Percentiles rank a stretch among this genome's conserved stretches.
Conservation (phyloP, 2,797 vertebrate species). For the Echiichthys vipera region DNA sequence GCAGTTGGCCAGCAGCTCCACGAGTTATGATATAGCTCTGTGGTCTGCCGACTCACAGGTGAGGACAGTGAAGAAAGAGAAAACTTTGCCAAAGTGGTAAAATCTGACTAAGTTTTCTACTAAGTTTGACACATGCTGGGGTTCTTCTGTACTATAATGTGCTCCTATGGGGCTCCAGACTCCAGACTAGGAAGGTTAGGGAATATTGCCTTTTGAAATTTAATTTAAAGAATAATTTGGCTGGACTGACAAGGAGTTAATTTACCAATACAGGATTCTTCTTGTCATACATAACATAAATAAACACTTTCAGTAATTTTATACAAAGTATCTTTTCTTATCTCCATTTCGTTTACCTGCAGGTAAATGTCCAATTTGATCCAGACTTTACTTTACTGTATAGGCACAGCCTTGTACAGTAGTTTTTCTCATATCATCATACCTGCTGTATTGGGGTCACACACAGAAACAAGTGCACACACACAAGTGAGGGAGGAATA, state of each 20-base stretch:
- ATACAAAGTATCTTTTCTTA: not conserved
- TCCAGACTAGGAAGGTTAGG: not conserved
- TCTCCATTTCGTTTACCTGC: not conserved
- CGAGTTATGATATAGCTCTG: slow-evolving; percentile 47
- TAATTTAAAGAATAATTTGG: slow-evolving; percentile 11
- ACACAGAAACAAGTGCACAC: not conserved
- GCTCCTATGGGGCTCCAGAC: not conserved
- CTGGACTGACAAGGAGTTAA: not conserved
- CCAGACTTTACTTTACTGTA: not conserved
- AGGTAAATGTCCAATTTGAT: not conserved
- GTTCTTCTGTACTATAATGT: not conserved
- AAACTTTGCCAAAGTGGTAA: not conserved
- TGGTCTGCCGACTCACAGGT: slow-evolving; percentile 48
- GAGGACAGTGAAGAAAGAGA: slow-evolving; percentile 24
- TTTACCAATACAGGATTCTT: no score
- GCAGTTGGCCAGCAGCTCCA: slow-evolving; percentile 37
- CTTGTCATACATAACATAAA: no score
- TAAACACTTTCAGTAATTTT: not conserved
- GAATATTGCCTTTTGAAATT: slow-evolving; percentile 4
- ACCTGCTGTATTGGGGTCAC: slow-evolving; percentile 11
- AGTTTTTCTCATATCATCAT: slow-evolving; percentile 33
- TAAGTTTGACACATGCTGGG: not conserved
- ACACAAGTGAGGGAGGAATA: slow-evolving; percentile 33
- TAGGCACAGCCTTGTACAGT: slow-evolving; percentile 5
- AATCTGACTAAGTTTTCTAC: not conserved